Evolutionary conservation across 2,113 vertebrate species (phyloP).

Genomic region (Galeopterus variegatus): DNA sequence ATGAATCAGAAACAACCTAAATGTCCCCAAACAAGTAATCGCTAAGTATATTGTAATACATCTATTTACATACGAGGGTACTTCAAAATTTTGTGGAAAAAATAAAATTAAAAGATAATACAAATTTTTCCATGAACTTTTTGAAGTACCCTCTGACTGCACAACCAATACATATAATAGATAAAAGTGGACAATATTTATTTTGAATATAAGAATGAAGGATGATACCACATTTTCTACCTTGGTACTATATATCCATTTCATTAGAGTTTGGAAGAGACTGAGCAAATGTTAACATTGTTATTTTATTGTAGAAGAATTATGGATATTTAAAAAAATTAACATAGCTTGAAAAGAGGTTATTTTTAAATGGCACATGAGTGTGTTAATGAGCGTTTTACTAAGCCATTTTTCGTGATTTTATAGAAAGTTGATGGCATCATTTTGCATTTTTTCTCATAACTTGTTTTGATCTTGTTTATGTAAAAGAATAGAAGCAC

Average conservation of each 20-base stretch:
- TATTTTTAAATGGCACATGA: not conserved
- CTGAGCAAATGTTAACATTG: not conserved
- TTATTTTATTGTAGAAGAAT: not conserved
- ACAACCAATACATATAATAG: not conserved
- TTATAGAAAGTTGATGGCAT: not conserved
- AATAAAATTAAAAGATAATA: no score
- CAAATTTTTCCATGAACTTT: no score
- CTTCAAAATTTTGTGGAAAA: no score
- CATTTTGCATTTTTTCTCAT: not conserved
- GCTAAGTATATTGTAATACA: not conserved
- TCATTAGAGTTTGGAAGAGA: not conserved
- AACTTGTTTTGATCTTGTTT: not conserved
- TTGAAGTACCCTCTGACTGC: not conserved
- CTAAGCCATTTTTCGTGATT: not conserved
- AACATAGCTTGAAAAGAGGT: not conserved
- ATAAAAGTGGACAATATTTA: conserved; percentile 17
- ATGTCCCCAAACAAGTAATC: not conserved
- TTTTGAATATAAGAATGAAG: conserved; percentile 2
- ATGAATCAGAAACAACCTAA: not conserved
- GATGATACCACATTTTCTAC: not conserved
- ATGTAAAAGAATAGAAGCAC: not conserved
- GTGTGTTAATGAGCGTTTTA: not conserved
- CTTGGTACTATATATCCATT: not conserved
- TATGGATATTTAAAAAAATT: not conserved
- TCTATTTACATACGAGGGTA: not conserved